Evolutionary conservation across 92 coral and sea anemone species (phyloP).

Genomic region (Paragorgia papillata): DNA sequence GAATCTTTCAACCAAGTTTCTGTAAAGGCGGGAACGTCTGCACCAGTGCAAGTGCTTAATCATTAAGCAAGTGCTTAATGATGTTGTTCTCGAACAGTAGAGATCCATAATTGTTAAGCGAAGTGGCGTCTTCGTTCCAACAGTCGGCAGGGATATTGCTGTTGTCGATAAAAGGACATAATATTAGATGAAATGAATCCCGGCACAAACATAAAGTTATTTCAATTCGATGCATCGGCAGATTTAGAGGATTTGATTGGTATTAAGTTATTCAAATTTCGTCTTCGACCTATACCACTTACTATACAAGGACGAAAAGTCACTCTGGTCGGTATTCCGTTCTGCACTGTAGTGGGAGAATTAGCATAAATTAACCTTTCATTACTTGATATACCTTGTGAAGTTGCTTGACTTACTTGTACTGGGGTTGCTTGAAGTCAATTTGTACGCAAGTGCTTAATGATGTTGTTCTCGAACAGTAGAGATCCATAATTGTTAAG

Average conservation of each 20-base stretch:
- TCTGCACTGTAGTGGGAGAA: constrained; percentile 20
- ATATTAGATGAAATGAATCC: no score
- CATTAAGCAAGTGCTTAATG: background rate
- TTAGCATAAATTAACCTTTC: no score
- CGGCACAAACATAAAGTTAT: no score
- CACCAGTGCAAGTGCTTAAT: no score
- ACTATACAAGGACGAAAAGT: no score
- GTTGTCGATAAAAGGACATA: background rate
- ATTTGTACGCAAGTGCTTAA: background rate
- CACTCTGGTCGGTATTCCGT: constrained; percentile 18
- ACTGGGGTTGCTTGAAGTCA: background rate
- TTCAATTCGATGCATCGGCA: background rate
- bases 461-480: background rate
- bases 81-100: background rate
- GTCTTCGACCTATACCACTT: no score
- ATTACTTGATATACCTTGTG: no score
- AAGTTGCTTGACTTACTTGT: no score
- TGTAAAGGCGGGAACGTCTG: no score
- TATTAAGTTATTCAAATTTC: no score
- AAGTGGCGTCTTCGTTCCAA: background rate
- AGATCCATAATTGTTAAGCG: background rate
- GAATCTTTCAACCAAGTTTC: no score
- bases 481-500: constrained; percentile 3
- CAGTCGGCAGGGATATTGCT: background rate
- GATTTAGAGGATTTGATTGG: no score